phyloP scores from a whole-genome alignment of 53 echinoderm and acorn worm species.

The Zoroaster sp. region DNA sequence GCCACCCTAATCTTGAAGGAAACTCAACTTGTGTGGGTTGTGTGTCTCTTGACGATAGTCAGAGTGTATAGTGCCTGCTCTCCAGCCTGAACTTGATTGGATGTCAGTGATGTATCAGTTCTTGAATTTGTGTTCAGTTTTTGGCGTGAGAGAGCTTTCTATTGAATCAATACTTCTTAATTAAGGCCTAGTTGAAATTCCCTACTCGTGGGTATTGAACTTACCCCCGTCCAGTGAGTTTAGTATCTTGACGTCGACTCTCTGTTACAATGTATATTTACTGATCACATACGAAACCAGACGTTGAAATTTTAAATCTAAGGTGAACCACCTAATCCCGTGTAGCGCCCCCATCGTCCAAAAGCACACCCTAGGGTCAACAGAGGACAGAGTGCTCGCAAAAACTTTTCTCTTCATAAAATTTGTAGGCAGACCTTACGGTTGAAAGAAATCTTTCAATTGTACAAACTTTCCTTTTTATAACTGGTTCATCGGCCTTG shows the following conservation, averaged over 20 bases:
- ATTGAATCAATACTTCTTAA: background rate
- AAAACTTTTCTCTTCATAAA: conserved; percentile 4
- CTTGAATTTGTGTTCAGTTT: conserved; percentile 20
- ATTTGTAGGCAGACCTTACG: background rate
- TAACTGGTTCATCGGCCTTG: conserved; percentile 54
- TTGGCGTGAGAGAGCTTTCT: background rate
- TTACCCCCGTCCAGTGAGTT: no score
- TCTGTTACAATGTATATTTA: no score
- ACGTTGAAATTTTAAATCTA: no score
- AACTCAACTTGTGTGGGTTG: conserved; percentile 20
- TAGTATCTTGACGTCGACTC: background rate
- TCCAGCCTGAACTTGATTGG: conserved; percentile 11
- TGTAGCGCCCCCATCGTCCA: background rate
- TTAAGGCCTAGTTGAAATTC: no score
- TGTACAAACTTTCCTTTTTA: conserved; percentile 21
- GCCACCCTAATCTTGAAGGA: background rate
- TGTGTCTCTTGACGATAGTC: conserved; percentile 23
- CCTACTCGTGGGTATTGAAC: no score
- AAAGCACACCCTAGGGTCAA: background rate
- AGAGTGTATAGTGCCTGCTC: background rate
- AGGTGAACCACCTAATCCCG: no score
- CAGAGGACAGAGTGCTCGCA: background rate
- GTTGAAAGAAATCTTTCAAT: conserved; percentile 42
- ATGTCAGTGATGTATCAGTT: background rate
- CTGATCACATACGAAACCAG: no score